Base-by-base conservation (phyloP, 2,113 vertebrate genomes). In the Maccullochella peelii region DNA sequence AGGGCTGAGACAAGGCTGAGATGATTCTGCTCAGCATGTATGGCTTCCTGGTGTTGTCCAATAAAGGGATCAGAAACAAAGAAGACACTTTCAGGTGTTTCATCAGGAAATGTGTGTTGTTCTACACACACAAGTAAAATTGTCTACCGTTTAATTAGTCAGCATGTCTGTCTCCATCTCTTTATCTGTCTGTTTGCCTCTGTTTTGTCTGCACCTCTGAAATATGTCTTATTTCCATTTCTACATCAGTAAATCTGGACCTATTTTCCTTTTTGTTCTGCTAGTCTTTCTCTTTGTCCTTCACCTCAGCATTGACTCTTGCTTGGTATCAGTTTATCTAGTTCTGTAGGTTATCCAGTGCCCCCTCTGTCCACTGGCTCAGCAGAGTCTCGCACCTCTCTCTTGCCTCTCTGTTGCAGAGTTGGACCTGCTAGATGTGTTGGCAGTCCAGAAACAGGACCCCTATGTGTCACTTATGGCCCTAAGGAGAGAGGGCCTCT, bases 401-500 rank as follows among this genome's bases (percentile, higher is more conserved):
- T 44, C 14, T 30, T 36, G 27, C 38, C 21, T 77, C 55, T 54
- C 7, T 30, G 18, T 67, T 30, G 40, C 54, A 0, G 0, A 21
- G 54, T 77, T 83, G 54, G 65, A 80, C 80, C 69, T 57, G 40
- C 5, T 61, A 36, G 14, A 50, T 69, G 54, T 68, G 15, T 85
- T 65, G 30, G 62, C 0, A 0, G 52, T 44, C 33, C 47, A 20
- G 33, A 63, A 63, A 8, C 42, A 40, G 11, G 0, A 14, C 65
- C 40, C 59, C 18, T 42, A 1, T 49, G 30, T 67, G 49, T 62
- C 73, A 61, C 0, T 50, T 57, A 47, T 12, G 20, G 47, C 36
- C 47, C 38, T 38, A 0, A 70, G 16, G 69, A 74, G 36, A 57
- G 11, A 33, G 4, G 9, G 14, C 4, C 16, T 68, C 54, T 54